A percentile compares a stretch with the other conserved stretches of the same genome.
These are phyloP conservation scores for Sinhomidia bicolor DNA, from an alignment of 2,888 invertebrate species.

Conservation along the genomic window DNA sequence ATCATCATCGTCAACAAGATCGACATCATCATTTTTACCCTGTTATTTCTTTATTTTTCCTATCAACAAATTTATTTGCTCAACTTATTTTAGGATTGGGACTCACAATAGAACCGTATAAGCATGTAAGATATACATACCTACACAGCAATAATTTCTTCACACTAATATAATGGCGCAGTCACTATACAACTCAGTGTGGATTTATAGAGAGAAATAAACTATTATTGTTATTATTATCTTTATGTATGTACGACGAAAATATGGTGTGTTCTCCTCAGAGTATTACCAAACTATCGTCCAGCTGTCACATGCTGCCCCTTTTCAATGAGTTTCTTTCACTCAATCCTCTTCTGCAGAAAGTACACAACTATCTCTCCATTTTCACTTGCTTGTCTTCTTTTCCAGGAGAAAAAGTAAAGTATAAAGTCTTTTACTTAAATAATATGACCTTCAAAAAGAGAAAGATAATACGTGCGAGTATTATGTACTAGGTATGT, in stretches of 20 bases:
- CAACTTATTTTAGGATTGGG: constrained; percentile 59
- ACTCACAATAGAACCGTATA: constrained; percentile 11
- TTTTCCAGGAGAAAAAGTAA: background rate
- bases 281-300: constrained; percentile 25
- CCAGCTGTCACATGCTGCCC: constrained; percentile 51
- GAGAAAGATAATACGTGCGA: background rate
- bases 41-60: constrained; percentile 43
- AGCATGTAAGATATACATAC: background rate
- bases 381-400: background rate
- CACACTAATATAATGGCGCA: background rate
- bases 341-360: background rate
- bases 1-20: background rate
- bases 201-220: background rate
- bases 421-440: background rate
- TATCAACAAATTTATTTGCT: constrained; percentile 53
- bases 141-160: background rate
- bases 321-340: background rate
- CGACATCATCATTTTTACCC: background rate
- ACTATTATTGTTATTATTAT: background rate
- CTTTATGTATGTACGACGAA: background rate
- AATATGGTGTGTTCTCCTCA: background rate
- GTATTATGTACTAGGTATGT: too few relatives aligned
- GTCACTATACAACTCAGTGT: too few relatives aligned
- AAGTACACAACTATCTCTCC: background rate
- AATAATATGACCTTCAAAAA: too few relatives aligned